These are phyloP conservation scores for Leuciscus idus DNA, from an alignment of 2,113 vertebrate genomes.

Conservation along the genomic window DNA sequence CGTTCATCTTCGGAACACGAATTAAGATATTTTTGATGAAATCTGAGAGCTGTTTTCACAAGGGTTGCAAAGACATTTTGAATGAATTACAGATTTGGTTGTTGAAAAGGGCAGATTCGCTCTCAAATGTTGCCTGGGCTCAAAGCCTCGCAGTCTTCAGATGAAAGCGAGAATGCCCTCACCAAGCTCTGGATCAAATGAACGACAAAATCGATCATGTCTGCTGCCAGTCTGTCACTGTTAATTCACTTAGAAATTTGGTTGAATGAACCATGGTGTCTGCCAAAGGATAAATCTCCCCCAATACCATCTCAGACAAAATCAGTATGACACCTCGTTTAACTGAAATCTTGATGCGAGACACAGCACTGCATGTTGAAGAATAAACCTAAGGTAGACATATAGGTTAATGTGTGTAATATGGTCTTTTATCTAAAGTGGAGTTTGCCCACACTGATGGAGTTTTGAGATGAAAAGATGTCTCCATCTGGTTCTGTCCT, in stretches of 20 bases:
- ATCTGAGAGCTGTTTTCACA: neutral
- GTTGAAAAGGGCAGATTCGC: neutral
- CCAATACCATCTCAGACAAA: slow-evolving; percentile 15
- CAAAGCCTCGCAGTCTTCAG: neutral
- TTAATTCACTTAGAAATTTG: slow-evolving; percentile 31
- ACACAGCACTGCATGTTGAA: neutral
- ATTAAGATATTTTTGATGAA: too few relatives aligned
- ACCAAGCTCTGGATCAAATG: neutral
- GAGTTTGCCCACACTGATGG: neutral
- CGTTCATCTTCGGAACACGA: too few relatives aligned
- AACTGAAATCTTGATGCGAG: neutral
- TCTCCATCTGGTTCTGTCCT: slow-evolving; percentile 65
- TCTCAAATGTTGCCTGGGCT: neutral
- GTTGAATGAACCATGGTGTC: slow-evolving; percentile 28
- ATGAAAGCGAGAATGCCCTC: slow-evolving; percentile 21
- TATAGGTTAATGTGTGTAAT: neutral
- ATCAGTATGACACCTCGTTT: neutral
- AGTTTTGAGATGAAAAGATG: slow-evolving; percentile 73
- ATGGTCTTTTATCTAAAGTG: neutral
- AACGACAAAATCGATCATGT: slow-evolving; percentile 43
- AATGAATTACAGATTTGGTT: slow-evolving; percentile 15
- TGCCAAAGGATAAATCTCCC: slow-evolving; percentile 21
- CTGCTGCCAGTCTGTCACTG: neutral
- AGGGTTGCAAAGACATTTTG: neutral
- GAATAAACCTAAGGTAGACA: neutral